Evolutionary conservation across 2,888 invertebrate species (phyloP).

Genomic region (Caenorhabditis plicata): DNA sequence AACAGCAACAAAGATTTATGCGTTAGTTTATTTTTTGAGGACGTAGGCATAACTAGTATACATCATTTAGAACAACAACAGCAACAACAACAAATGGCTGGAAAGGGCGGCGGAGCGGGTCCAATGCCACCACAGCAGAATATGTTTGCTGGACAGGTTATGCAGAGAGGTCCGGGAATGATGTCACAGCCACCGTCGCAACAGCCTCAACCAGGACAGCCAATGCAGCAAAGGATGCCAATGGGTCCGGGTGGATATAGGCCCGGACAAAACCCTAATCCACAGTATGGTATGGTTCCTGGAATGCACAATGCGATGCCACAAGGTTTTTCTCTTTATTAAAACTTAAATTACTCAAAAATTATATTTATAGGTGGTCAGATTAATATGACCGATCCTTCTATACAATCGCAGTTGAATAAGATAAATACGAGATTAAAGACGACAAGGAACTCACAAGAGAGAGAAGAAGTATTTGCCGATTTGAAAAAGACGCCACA

Average conservation of each 20-base stretch:
- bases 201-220: not conserved
- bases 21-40: slow-evolving; percentile 7
- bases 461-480: slow-evolving; percentile 76
- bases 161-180: not conserved
- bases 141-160: not conserved
- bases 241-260: not conserved
- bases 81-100: slow-evolving; percentile 17
- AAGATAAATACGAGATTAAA: slow-evolving; percentile 85
- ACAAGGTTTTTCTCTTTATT: too few relatives aligned
- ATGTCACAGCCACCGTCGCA: too few relatives aligned
- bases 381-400: slow-evolving; percentile 1
- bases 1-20: slow-evolving; percentile 36
- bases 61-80: slow-evolving; percentile 10
- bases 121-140: not conserved
- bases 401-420: slow-evolving; percentile 61
- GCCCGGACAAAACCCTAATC: too few relatives aligned
- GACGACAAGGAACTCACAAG: slow-evolving; percentile 85
- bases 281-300: too few relatives aligned
- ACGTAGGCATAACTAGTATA: not conserved
- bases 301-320: too few relatives aligned
- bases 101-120: slow-evolving; percentile 4
- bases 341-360: too few relatives aligned
- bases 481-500: slow-evolving; percentile 91
- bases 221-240: not conserved
- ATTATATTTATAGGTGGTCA: not conserved